phyloP scores from a whole-genome alignment of 2,113 vertebrate species.

The Phrynosoma blainvillii region DNA sequence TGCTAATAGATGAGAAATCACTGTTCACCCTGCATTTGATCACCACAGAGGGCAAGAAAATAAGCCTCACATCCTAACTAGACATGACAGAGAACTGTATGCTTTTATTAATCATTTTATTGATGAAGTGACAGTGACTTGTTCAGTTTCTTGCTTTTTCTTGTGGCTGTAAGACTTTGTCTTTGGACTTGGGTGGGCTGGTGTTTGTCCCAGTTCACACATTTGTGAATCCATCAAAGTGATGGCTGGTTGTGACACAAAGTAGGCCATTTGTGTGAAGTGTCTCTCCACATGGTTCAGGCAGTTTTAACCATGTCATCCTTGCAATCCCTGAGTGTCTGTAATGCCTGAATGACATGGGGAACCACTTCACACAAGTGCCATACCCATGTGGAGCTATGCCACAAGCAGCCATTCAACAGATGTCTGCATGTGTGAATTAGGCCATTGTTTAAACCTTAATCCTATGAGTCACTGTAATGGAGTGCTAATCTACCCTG shows the following conservation, averaged over 20 bases:
- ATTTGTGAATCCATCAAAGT: not conserved
- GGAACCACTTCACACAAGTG: conserved; percentile 11
- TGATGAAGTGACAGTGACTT: not conserved
- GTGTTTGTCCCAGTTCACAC: not conserved
- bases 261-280: not conserved
- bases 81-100: not conserved
- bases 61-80: not conserved
- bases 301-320: not conserved
- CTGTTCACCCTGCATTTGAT: too few species aligned
- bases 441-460: not conserved
- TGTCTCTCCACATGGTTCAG: not conserved
- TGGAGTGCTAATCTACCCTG: not conserved
- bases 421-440: conserved; percentile 13
- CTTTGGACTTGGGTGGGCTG: not conserved
- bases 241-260: not conserved
- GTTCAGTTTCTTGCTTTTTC: not conserved
- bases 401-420: conserved; percentile 6
- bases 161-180: not conserved
- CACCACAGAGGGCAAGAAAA: too few species aligned
- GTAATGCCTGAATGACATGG: not conserved
- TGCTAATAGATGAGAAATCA: not conserved
- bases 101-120: not conserved
- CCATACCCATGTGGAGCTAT: not conserved
- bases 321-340: not conserved
- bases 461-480: not conserved